Evolutionary conservation across 2,888 invertebrate genomes (phyloP), one percentile per base, ranked within the genome.

Genomic region (Lacanobia oleracea): DNA sequence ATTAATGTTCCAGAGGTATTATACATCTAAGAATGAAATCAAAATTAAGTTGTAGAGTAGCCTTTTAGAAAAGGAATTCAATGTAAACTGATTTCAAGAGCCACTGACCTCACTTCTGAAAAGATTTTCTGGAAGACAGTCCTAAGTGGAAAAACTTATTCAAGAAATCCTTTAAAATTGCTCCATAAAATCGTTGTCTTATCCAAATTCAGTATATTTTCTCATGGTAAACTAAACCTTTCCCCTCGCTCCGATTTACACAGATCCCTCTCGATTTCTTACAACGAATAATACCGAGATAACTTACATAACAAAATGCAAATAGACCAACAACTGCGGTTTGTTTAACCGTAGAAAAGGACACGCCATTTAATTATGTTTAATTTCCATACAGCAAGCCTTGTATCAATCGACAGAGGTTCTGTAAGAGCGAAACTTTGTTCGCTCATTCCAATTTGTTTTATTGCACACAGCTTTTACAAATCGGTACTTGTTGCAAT

Each of bases 371-470:
- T 82, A 84, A 86, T 79, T 84, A 75, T 73, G 57, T 80, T 80
- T 82, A 78, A 81, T 85, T 80, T 82, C 83, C 83, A 82, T 86
- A 84, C 63, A 78, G 27, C 83, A 56, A 62, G 59, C 16, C 66
- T 75, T 72, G 75, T 84, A 78, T 79, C 67, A 65, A 64, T 61
- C 70, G 64, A 63, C 71, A 65, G 50, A 48, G 43, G 69, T 81
- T 72, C 81, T 62, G 68, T 81, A 73, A 77, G 56, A 73, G 57
- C 68, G 63, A 76, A 64, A 77, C 77, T 67, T 64, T 62, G 53
- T 61, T 63, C 81, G 18, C 59, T 68, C 37, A 73, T 70, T 83
- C 23, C 67, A 70, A 70, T 84, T 81, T 76, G 65, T 70, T 75
- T 81, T 66, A 83, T 76, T 81, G 53, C 69, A 76, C 54, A 69